These are phyloP conservation scores for Craniophora ligustri DNA, from an alignment of 2,888 invertebrate species.

Conservation along the genomic window DNA sequence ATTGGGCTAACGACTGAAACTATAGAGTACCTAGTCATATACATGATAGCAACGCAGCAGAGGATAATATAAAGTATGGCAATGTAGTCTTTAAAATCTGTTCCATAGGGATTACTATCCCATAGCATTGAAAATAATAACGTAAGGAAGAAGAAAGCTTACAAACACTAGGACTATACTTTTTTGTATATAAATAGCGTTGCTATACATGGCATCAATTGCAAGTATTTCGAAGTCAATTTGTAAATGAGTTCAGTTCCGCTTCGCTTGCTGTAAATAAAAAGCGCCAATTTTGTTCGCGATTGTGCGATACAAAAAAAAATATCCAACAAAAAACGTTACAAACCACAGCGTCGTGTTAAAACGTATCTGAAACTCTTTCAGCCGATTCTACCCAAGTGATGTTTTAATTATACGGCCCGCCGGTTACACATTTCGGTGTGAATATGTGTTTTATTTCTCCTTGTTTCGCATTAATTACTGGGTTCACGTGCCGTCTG, in stretches of 20 bases:
- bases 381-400: conserved; percentile 61
- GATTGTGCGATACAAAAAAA: conserved; percentile 35
- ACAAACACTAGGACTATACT: too few species aligned
- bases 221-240: conserved; percentile 23
- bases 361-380: conserved; percentile 56
- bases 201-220: too few species aligned
- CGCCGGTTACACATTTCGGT: conserved; percentile 66
- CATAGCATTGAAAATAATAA: too few species aligned
- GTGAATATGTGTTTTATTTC: conserved; percentile 75
- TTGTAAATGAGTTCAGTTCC: conserved; percentile 23
- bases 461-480: conserved; percentile 80
- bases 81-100: too few species aligned
- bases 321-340: conserved; percentile 37
- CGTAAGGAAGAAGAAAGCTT: too few species aligned
- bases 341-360: conserved; percentile 43
- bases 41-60: too few species aligned
- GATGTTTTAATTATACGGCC: conserved; percentile 78
- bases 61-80: too few species aligned
- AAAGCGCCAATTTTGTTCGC: conserved; percentile 25
- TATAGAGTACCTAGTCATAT: too few species aligned
- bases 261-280: conserved; percentile 31
- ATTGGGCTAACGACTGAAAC: too few species aligned
- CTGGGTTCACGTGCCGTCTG: conserved; percentile 60
- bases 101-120: too few species aligned
- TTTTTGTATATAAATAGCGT: too few species aligned